Conservation (phyloP, 2,797 vertebrate species). For the Enteromius trimaculatus region DNA sequence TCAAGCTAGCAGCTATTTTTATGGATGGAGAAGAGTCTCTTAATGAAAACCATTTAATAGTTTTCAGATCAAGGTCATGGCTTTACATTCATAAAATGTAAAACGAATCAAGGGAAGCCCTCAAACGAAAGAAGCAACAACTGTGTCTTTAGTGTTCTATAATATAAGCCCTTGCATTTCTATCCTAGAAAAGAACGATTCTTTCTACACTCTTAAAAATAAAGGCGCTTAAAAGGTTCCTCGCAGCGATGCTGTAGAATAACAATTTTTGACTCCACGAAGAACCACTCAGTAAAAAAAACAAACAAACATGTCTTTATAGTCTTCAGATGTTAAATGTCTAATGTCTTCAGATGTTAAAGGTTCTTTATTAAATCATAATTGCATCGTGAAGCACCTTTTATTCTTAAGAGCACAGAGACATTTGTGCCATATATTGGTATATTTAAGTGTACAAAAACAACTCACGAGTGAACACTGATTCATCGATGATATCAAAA, state of each 20-base stretch:
- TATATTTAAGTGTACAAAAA: slow-evolving; percentile 6
- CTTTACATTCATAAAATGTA: slow-evolving; percentile 21
- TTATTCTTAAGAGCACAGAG: background rate
- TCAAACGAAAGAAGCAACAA: background rate
- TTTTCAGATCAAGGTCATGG: slow-evolving; percentile 2
- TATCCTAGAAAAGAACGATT: background rate
- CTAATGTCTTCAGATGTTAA: background rate
- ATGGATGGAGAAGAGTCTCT: background rate
- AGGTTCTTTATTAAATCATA: background rate
- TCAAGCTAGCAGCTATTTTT: background rate
- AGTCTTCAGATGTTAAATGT: background rate
- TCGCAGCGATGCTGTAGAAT: background rate
- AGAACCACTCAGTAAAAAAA: background rate
- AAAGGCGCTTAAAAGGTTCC: background rate
- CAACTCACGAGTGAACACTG: slow-evolving; percentile 1
- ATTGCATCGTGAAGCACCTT: background rate
- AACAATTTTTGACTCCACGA: background rate
- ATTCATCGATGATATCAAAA: background rate
- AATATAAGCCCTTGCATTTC: slow-evolving; percentile 38
- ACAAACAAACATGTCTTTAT: background rate
- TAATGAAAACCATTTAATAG: background rate
- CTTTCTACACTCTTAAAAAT: background rate
- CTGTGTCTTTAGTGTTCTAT: background rate
- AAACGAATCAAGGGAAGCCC: background rate
- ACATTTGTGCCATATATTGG: background rate